These are phyloP conservation scores for Pituophis catenifer DNA, from an alignment of 2,113 vertebrate genomes.

Conservation along the genomic window DNA sequence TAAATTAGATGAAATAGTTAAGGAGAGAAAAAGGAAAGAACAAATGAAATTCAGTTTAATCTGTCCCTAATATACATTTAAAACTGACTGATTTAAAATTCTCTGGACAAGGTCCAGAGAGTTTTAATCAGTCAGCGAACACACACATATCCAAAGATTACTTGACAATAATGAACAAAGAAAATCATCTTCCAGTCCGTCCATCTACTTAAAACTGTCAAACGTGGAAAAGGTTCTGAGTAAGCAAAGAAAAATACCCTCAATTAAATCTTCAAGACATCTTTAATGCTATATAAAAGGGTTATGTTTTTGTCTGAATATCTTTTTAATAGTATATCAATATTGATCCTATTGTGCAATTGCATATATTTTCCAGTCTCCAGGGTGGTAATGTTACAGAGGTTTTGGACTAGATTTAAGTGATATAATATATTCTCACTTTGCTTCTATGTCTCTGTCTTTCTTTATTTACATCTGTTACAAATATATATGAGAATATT, in stretches of 20 bases:
- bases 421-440: neutral
- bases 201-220: slow-evolving; percentile 42
- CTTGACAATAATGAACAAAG: slow-evolving; percentile 15
- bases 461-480: neutral
- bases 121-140: neutral
- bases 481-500: neutral
- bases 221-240: slow-evolving; percentile 34
- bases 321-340: slow-evolving; percentile 46
- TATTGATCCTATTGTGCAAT: slow-evolving; percentile 53
- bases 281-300: slow-evolving; percentile 40
- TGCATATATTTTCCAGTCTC: neutral
- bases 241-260: slow-evolving; percentile 44
- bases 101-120: neutral
- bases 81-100: neutral
- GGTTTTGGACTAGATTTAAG: neutral
- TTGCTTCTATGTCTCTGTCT: neutral
- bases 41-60: neutral
- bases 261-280: slow-evolving; percentile 47
- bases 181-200: slow-evolving; percentile 34
- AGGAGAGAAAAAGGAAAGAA: neutral
- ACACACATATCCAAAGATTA: neutral
- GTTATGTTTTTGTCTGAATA: slow-evolving; percentile 43
- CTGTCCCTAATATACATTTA: neutral
- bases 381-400: neutral
- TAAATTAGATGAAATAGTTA: neutral